phyloP scores from a whole-genome alignment of 2,797 vertebrate genomes.

The Prionace glauca region DNA sequence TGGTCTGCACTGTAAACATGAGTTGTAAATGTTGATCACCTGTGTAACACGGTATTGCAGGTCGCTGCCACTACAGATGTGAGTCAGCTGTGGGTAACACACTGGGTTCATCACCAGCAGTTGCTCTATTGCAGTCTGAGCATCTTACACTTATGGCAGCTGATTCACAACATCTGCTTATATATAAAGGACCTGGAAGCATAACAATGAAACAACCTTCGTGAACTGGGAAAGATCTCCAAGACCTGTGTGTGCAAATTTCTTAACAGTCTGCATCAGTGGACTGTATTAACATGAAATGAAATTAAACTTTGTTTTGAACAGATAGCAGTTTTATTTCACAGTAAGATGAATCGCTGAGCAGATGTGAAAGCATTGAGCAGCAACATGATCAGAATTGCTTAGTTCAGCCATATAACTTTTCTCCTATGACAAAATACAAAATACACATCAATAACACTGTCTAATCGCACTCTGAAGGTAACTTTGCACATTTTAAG shows the following conservation, averaged over 20 bases:
- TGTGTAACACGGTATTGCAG: neutral
- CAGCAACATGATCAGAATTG: neutral
- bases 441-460: neutral
- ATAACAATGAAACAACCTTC: neutral
- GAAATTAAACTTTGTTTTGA: neutral
- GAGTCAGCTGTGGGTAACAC: neutral
- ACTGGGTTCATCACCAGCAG: neutral
- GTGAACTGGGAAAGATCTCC: neutral
- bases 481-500: no score
- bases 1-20: neutral
- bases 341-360: neutral
- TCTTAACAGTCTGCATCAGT: neutral
- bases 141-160: no score
- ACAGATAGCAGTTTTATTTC: neutral
- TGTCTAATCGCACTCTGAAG: neutral
- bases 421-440: neutral
- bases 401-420: neutral
- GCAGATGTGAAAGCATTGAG: neutral
- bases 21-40: neutral
- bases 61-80: neutral
- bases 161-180: neutral
- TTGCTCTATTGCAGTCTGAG: no score
- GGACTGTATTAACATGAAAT: neutral
- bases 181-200: neutral
- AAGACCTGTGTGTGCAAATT: neutral